Evolutionary conservation across 1,140 invertebrate genomes (phyloP), one percentile per base, ranked within the genome.

Genomic region (Eupeodes corollae): DNA sequence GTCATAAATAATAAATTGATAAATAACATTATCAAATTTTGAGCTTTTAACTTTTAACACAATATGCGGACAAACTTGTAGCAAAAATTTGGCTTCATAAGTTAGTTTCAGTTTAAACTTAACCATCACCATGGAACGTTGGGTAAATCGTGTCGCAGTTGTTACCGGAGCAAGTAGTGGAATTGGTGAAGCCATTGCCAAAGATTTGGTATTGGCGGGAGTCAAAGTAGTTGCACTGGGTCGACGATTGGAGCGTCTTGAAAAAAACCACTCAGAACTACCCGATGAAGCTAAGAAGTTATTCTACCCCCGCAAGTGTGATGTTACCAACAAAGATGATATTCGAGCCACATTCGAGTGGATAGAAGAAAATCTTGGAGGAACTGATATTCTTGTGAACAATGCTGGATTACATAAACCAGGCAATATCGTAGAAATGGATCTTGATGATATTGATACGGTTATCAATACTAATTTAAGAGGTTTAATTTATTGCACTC

Each of bases 371-470:
- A 73, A 73, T 1, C 66, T 81, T 21, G 82, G 80, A 1, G 77
- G 79, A 8, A 67, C 83, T 1, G 79, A 87, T 57, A 69, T 88
- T 6, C 65, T 86, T 38, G 69, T 89, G 26, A 89, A 88, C 58
- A 86, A 84, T 60, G 85, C 86, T 1, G 85, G 80, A 0, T 51
- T 80, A 0, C 56, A 70, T 0, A 47, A 56, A 56, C 14, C 54
- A 55, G 54, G 74, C 63, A 51, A 59, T 52, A 21, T 71, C 62
- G 51, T 67, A 54, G 47, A 53, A 56, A 54, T 56, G 62, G 32
- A 63, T 53, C 41, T 58, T 16, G 51, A 67, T 52, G 75, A 61
- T 2, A 62, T 76, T 64, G 54, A 63, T 46, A 52, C 67, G 6
- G 74, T 79, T 45, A 34, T 86, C 32, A 75, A 85, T 33, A 74